Conservation (phyloP, 2,888 invertebrate genomes). For the Ichneumoninae sp. region DNA sequence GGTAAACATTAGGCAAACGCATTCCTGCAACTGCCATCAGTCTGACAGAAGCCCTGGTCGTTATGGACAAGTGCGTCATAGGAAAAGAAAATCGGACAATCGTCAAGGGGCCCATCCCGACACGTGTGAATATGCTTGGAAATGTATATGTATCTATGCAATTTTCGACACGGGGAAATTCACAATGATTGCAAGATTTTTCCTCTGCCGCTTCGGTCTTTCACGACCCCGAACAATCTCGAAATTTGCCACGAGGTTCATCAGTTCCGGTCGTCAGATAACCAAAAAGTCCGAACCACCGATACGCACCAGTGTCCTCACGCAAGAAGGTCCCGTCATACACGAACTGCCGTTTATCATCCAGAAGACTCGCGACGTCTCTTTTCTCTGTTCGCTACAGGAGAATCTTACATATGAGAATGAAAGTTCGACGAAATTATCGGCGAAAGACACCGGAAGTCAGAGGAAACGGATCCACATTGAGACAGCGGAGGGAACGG, state of each 20-base stretch:
- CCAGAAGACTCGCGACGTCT: slow-evolving; percentile 84
- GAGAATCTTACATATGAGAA: slow-evolving; percentile 24
- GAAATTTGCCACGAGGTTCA: slow-evolving; percentile 28
- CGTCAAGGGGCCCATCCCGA: too few relatives aligned
- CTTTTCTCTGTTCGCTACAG: slow-evolving; percentile 74
- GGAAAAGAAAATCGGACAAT: not conserved
- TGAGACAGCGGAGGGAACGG: slow-evolving; percentile 76
- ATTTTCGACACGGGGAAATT: not conserved
- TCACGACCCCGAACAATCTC: not conserved
- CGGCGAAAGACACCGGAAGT: not conserved
- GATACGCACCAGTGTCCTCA: slow-evolving; percentile 86
- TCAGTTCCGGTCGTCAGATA: slow-evolving; percentile 34
- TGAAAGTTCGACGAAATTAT: slow-evolving; percentile 14
- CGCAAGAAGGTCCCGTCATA: slow-evolving; percentile 89
- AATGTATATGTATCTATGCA: not conserved
- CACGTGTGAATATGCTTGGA: not conserved
- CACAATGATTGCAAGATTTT: slow-evolving; percentile 11
- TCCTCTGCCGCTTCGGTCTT: not conserved
- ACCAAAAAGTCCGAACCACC: slow-evolving; percentile 34
- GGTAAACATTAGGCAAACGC: not conserved
- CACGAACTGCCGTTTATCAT: slow-evolving; percentile 89
- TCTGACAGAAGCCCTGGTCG: not conserved
- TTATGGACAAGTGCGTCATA: not conserved
- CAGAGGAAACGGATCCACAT: slow-evolving; percentile 70
- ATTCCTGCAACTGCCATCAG: not conserved